A percentile compares a stretch with the other conserved stretches of the same genome.
Conservation (phyloP, 2,113 vertebrate species). For the Mesoclemmys tuberculata region DNA sequence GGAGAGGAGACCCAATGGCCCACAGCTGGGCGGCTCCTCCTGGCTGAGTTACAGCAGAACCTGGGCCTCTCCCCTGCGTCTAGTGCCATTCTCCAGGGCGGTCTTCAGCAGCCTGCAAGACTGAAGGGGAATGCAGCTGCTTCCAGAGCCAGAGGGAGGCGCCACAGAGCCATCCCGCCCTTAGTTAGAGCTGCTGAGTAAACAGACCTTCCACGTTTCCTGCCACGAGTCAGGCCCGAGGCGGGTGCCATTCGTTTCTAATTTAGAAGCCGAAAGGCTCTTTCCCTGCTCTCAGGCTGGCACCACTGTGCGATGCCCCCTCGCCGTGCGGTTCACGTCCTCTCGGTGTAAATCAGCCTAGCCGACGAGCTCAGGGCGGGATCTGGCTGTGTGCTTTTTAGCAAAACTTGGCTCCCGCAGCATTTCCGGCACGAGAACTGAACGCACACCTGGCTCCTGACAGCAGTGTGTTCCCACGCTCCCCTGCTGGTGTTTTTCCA, state of each 20-base stretch:
- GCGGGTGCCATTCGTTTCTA: background rate
- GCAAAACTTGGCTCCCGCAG: background rate
- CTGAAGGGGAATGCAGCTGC: background rate
- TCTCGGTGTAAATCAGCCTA: background rate
- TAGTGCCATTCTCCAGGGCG: background rate
- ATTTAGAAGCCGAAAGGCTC: background rate
- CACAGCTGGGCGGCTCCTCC: background rate
- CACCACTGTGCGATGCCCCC: background rate
- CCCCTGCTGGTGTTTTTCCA: background rate
- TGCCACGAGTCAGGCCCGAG: background rate
- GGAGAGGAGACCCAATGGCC: background rate
- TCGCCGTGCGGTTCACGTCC: background rate
- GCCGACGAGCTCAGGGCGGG: background rate
- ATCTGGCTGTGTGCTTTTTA: background rate
- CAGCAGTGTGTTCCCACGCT: background rate
- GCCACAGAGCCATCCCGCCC: background rate
- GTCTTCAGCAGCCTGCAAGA: background rate
- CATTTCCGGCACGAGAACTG: background rate
- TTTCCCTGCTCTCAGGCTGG: background rate
- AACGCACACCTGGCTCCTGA: background rate
- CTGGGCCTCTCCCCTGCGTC: background rate
- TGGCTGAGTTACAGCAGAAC: background rate
- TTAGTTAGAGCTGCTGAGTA: background rate
- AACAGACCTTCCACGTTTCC: background rate
- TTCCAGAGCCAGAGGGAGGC: background rate